These are phyloP conservation scores for Pomatostomus ruficeps DNA, from an alignment of 2,113 vertebrate genomes.

Conservation along the genomic window DNA sequence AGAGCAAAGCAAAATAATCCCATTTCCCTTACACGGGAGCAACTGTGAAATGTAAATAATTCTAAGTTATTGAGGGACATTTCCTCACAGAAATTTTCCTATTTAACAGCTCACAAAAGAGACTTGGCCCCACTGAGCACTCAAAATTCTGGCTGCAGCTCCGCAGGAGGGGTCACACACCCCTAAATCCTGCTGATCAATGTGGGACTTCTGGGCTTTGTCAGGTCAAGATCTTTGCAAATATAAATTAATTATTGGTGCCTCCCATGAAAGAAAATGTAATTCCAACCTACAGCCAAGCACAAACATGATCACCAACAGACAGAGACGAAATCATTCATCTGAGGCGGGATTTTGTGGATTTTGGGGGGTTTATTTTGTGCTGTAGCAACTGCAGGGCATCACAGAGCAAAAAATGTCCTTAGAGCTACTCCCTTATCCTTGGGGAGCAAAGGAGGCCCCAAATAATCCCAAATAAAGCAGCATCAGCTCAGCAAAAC, in stretches of 20 bases:
- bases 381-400: not conserved
- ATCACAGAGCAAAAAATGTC: not conserved
- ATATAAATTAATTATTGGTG: not conserved
- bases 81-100: not conserved
- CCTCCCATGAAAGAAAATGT: not conserved
- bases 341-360: not conserved
- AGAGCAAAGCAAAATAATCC: constrained; percentile 10
- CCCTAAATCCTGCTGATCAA: not conserved
- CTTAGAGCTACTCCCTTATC: not conserved
- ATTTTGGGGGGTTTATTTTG: not conserved
- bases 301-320: not conserved
- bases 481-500: not conserved
- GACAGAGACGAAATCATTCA: not conserved
- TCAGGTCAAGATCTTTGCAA: not conserved
- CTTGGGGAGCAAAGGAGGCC: not conserved
- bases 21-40: not conserved
- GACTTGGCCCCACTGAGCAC: not conserved
- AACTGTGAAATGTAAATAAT: constrained; percentile 24
- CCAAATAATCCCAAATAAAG: not conserved
- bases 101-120: not conserved
- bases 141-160: not conserved
- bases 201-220: not conserved
- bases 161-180: not conserved
- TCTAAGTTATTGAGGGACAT: not conserved
- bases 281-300: not conserved